phyloP scores from a whole-genome alignment of 1,140 invertebrate genomes.

The Cydia splendana region DNA sequence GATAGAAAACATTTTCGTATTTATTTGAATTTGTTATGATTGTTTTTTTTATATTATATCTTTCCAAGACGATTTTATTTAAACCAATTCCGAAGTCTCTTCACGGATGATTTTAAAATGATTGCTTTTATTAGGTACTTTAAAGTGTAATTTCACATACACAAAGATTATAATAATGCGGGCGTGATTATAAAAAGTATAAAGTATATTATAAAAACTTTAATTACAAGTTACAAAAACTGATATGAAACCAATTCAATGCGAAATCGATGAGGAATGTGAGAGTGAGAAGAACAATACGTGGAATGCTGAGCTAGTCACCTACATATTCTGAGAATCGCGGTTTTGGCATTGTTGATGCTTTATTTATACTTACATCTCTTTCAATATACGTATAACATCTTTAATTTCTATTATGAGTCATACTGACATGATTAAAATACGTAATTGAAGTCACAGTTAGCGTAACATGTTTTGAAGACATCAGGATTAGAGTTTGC shows the following conservation, averaged over 20 bases:
- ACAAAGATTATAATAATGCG: slow-evolving; percentile 7
- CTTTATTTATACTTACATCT: background rate
- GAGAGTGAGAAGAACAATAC: slow-evolving; percentile 8
- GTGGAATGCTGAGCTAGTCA: slow-evolving; percentile 17
- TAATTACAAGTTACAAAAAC: slow-evolving; percentile 21
- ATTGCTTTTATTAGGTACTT: too few species aligned
- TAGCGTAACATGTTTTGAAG: too few species aligned
- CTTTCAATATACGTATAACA: too few species aligned
- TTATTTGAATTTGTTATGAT: background rate
- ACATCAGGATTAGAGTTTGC: too few species aligned
- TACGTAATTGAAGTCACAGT: too few species aligned
- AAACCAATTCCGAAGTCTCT: too few species aligned
- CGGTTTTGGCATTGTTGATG: background rate
- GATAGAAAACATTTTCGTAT: too few species aligned
- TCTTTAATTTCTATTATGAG: too few species aligned
- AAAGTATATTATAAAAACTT: slow-evolving; percentile 8
- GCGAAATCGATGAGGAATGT: slow-evolving; percentile 21
- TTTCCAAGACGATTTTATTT: too few species aligned
- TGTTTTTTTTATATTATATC: background rate
- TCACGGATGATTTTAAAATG: too few species aligned
- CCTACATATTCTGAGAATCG: slow-evolving; percentile 18
- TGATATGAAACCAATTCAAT: slow-evolving; percentile 6
- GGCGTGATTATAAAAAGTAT: slow-evolving; percentile 16
- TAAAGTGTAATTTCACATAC: background rate
- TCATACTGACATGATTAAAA: too few species aligned